phyloP scores from a whole-genome alignment of 2,888 invertebrate species.

The Formica aserva region DNA sequence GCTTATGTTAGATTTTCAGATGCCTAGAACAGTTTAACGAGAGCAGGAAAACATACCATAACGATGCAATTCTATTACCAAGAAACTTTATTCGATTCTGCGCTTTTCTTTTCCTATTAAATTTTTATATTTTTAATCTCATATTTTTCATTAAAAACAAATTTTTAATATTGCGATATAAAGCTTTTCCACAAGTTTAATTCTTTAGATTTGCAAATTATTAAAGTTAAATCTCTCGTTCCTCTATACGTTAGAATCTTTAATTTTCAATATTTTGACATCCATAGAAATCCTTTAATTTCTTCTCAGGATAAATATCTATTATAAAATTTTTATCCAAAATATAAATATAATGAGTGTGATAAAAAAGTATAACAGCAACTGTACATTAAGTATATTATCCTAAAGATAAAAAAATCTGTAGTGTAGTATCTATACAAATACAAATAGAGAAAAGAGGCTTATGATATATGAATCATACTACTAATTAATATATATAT shows the following conservation, averaged over 20 bases:
- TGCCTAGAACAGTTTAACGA: not conserved
- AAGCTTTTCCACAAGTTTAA: not conserved
- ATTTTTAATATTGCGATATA: not conserved
- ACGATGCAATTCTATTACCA: not conserved
- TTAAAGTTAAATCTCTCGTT: not conserved
- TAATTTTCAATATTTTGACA: not conserved
- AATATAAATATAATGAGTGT: not conserved
- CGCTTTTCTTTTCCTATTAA: not conserved
- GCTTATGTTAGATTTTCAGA: not conserved
- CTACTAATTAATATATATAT: slow-evolving; percentile 17
- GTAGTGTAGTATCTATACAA: slow-evolving; percentile 30
- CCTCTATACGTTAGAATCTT: slow-evolving; percentile 4
- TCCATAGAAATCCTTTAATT: too few species aligned
- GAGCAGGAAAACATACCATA: slow-evolving; percentile 3
- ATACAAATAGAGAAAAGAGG: not conserved
- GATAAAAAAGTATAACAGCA: slow-evolving; percentile 61
- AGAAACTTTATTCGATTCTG: slow-evolving; percentile 4
- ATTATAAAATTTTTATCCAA: not conserved
- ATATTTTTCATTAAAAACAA: not conserved
- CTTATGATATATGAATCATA: slow-evolving; percentile 35
- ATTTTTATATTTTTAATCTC: not conserved
- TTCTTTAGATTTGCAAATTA: not conserved
- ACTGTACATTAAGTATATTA: slow-evolving; percentile 28
- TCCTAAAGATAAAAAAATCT: slow-evolving; percentile 42
- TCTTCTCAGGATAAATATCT: not conserved